Base-by-base conservation (phyloP, 1,140 invertebrate genomes). In the Rhagoletis pomonella region DNA sequence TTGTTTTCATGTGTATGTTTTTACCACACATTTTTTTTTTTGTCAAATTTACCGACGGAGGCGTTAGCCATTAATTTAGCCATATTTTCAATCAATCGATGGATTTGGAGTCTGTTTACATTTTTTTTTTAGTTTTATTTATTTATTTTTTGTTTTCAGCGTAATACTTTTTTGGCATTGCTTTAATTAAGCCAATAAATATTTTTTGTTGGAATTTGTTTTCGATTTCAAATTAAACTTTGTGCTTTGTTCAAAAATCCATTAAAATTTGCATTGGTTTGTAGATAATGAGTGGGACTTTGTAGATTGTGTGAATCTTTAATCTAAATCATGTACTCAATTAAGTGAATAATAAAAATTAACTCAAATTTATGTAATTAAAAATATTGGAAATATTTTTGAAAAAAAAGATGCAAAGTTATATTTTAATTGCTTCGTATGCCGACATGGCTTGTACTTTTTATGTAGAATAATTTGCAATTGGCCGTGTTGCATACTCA, bases 31-130 rank as follows among this genome's bases (percentile, higher is more conserved):
- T 12, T 17, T 73, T 47, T 73, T 73, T 47, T 73, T 47, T 73
- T 4, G 39, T 73, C 12, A 39, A 47, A 47, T 73, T 17, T 12
- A 47, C 12, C 67, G 42, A 12, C 67, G 67, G 39, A 47, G 67
- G 67, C 67, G 67, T 44, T 47, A 3, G 17, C 67, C 67, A 73
- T 47, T 73, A 47, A 73, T 73, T 73, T 14, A 73, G 67, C 39
- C 42, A 73, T 73, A 73, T 73, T 73, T 47, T 14, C 10, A 73
- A 73, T 73, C 67, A 73, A 73, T 73, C 42, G 39, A 73, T 73
- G 39, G 67, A 73, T 73, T 73, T 42, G 12, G 14, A 1, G 12
- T 47, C 60, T 62, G 1, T 62, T 44, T 69, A 12, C 7, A 17
- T 69, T 42, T 3, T 55, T 55, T 55, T 55, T 55, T 55, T 55